Base-by-base conservation (phyloP, 2,113 vertebrate species). In the Myotis davidii region DNA sequence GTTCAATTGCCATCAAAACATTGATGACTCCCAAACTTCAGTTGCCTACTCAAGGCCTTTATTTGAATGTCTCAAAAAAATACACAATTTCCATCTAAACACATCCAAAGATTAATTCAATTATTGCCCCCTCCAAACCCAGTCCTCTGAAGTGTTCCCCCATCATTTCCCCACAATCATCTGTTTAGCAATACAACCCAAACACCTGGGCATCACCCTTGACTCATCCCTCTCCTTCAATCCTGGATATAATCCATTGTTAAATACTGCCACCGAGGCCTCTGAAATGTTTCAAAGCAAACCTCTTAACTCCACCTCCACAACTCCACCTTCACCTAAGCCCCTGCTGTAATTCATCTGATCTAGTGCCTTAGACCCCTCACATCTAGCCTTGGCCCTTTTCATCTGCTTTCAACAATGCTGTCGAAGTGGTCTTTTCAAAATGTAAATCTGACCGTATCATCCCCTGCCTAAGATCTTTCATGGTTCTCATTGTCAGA, bases 111-210 rank as follows among this genome's bases (percentile, higher is more conserved):
- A 29, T 45, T 11, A 92, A 82, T 37, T 16, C 21, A 85, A 34
- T 21, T 23, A 84, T 37, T 45, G 7, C 0, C 2, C 1, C 0
- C 2, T 1, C 12, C 74, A 77, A 61, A 56, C 21, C 0, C 11
- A 20, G 12, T 59, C 37, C 11, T 65, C 65, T 39, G 48, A 50
- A 16, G 23, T 11, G 16, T 83, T 86, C 37, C 6, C n/a, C 5
- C 3, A 1, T 64, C 34, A 69, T 54, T 17, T 12, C 4, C 9
- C 74, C 32, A 69, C 3, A 34, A 34, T 32, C 32, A 45, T 85
- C 27, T 18, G 39, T 52, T 89, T 81, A n/a, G 20, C 45, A 37
- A 32, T 25, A 39, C 17, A 9, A 61, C 9, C 20, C 54, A 82
- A 45, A 76, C 11, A 17, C n/a, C 12, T 29, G 7, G 9, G 32